These are phyloP conservation scores for Drosophila yooni DNA, from an alignment of 2,888 invertebrate genomes.

Conservation along the genomic window DNA sequence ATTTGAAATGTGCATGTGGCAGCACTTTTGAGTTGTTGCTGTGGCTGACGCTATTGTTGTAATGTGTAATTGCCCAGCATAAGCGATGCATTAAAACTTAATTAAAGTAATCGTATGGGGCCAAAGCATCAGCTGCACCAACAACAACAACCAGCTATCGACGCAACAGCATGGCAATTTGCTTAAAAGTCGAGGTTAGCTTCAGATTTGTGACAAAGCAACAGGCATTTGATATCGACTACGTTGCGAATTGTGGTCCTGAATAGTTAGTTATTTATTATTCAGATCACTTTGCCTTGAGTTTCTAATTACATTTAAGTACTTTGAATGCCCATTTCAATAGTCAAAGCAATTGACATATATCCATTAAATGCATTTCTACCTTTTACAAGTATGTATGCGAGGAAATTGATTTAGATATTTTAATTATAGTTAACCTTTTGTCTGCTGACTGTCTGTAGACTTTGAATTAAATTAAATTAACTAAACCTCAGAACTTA, in stretches of 20 bases:
- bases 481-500: too few relatives aligned
- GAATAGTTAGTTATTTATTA: constrained; percentile 11
- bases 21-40: constrained; percentile 50
- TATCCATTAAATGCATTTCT: neutral
- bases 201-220: constrained; percentile 30
- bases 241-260: constrained; percentile 18
- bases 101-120: constrained; percentile 52
- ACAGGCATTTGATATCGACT: constrained; percentile 12
- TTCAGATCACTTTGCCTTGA: constrained; percentile 9
- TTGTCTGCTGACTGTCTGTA: neutral
- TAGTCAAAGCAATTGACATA: constrained; percentile 9
- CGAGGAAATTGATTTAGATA: neutral
- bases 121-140: constrained; percentile 21
- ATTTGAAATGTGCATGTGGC: constrained; percentile 72
- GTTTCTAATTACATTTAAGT: constrained; percentile 11
- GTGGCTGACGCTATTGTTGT: neutral
- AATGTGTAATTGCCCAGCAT: constrained; percentile 43
- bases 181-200: constrained; percentile 29
- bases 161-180: constrained; percentile 20
- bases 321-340: neutral
- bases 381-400: neutral
- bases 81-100: constrained; percentile 59
- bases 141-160: constrained; percentile 5
- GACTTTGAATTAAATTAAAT: neutral
- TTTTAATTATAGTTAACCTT: too few relatives aligned